Base-by-base conservation (phyloP, 2,888 invertebrate species). In the Euplexia lucipara region DNA sequence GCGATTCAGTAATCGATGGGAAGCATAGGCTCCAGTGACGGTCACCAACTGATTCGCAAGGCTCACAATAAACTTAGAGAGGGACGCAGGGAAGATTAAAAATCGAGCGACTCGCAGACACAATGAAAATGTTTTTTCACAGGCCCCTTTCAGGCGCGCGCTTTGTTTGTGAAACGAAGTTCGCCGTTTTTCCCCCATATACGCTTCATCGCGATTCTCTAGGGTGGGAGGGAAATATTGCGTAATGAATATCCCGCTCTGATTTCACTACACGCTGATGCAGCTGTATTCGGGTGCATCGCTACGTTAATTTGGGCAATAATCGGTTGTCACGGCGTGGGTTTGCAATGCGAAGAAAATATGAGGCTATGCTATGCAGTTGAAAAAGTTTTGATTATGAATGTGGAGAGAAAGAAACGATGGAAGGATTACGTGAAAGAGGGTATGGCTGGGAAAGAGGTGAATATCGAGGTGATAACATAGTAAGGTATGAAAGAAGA, bases 111-210 rank as follows among this genome's bases (percentile, higher is more conserved):
- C 87, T 90, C 86, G 85, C 91, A 91, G 92, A 90, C 94, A 94
- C 94, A 95, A 95, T 95, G 93, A 93, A 91, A 93, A 93, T 92
- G 92, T 94, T 95, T 94, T 92, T 94, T 90, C 91, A 87, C 90
- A 90, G 90, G 89, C 90, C 93, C 90, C 91, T 92, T 92, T 92
- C 92, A 92, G 90, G 83, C 90, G 83, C 75, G 81, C 81, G 92
- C 92, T 92, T 93, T 94, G 95, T 94, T 94, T 94, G 92, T 93
- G 88, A 90, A 95, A 94, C 92, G 92, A 94, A 94, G 91, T 94
- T 94, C 91, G 83, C 90, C 85, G 88, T 90, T 92, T 91, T 91
- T 86, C 87, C 83, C 89, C 89, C 89, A 89, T 88, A 88, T 89
- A 90, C 90, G 92, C 88, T 92, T 90, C 92, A 92, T 92, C 86